Evolutionary conservation across 2,113 vertebrate species (phyloP).

Genomic region (Himantopus leucocephalus): DNA sequence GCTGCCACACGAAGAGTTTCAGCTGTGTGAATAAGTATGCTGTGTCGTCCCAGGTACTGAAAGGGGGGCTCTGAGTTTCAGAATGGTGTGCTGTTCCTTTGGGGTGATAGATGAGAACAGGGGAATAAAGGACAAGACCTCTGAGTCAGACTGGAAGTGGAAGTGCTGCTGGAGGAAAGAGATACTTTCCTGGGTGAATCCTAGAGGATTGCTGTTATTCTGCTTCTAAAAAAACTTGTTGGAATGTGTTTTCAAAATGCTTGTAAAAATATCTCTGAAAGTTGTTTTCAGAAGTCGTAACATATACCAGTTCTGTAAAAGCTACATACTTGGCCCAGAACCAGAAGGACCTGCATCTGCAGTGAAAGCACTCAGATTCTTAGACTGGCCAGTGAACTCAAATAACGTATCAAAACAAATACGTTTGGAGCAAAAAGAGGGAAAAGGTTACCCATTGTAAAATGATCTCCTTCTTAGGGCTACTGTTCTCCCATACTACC

Average conservation of each 20-base stretch:
- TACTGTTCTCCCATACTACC: not conserved
- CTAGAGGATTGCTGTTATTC: not conserved
- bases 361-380: not conserved
- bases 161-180: not conserved
- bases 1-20: not conserved
- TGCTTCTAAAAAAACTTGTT: not conserved
- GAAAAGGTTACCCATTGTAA: not conserved
- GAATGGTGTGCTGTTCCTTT: not conserved
- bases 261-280: not conserved
- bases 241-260: not conserved
- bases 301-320: not conserved
- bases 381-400: not conserved
- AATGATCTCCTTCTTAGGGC: not conserved
- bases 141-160: not conserved
- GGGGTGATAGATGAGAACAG: not conserved
- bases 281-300: not conserved
- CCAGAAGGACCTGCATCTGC: not conserved
- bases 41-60: not conserved
- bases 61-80: not conserved
- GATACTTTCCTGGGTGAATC: not conserved
- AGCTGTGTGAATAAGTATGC: not conserved
- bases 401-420: not conserved
- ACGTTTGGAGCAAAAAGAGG: not conserved
- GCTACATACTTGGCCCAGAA: not conserved
- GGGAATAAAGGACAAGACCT: not conserved